Conservation (phyloP, 2,888 invertebrate species). For the Calameuta idolon region DNA sequence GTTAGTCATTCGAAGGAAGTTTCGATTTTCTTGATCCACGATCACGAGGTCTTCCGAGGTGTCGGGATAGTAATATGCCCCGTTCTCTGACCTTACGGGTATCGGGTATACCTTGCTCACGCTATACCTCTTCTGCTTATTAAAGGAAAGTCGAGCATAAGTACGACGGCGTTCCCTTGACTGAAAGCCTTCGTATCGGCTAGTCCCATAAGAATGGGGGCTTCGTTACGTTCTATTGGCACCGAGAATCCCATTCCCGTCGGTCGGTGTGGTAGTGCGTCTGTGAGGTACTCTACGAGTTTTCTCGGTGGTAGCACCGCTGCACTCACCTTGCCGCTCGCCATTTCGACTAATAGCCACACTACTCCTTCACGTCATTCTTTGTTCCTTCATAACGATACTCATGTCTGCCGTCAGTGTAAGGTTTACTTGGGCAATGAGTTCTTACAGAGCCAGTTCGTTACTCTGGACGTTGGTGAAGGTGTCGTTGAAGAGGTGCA, state of each 20-base stretch:
- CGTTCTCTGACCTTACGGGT: no score
- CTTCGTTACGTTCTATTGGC: background rate
- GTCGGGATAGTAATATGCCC: no score
- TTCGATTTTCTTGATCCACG: no score
- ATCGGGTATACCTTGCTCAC: background rate
- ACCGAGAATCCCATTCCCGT: background rate
- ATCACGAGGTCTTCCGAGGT: no score
- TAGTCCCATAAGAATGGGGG: background rate
- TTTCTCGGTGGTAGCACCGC: background rate
- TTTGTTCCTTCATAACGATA: background rate
- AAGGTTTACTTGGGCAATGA: no score
- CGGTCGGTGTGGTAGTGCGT: background rate
- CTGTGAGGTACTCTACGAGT: background rate
- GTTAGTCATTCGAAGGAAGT: no score
- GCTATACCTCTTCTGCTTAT: background rate
- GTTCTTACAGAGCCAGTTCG: no score
- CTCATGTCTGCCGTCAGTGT: no score
- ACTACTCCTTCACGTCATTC: slow-evolving; percentile 7
- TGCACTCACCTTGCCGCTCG: background rate
- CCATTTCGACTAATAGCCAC: background rate
- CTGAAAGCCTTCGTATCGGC: background rate
- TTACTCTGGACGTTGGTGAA: no score
- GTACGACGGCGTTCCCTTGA: background rate
- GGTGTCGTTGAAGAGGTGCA: no score
- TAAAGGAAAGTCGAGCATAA: slow-evolving; percentile 7